Base-by-base conservation (phyloP, 1,140 invertebrate species). In the Antheraea pernyi region DNA sequence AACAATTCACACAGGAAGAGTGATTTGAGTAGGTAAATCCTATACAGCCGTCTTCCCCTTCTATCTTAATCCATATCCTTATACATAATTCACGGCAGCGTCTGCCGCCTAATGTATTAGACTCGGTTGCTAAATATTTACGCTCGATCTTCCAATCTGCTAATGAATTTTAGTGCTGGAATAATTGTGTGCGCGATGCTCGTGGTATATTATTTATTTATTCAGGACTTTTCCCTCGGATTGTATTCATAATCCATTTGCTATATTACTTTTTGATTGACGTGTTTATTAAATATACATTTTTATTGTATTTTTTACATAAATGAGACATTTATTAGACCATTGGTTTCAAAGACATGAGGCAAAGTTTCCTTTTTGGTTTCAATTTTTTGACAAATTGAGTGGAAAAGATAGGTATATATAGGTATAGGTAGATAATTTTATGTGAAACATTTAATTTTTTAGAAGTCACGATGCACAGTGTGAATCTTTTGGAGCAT, bases 81-180 rank as follows among this genome's bases (percentile, higher is more conserved):
- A 79, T 81, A 78, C 77, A 84, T 84, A 79, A 84, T 84, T 81
- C 78, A 84, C 59, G 22, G 46, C 48, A 71, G 18, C 74, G 73
- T 77, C 72, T 76, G 72, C 72, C 72, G 63, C 48, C 74, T 84
- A 84, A 81, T 81, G 77, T 79, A 82, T 84, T 82, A 79, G 77
- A 78, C 48, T 62, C 65, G 65, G 19, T 68, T 71, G 71, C 79
- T 84, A 82, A 84, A 84, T 84, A 84, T 84, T 84, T 84, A 84
- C 80, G 71, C 68, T 68, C 65, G 70, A 68, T 73, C 71, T 74
- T 53, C 77, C 82, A 82, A 82, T 84, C 75, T 77, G 53, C 76
- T 82, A 84, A 84, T 82, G 82, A 84, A 83, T 83, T 81, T 81
- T 74, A 77, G 74, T 74, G 60, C 58, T 59, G 65, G 59, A 71